Percentiles rank a stretch among this genome's conserved stretches.
Evolutionary conservation across 2,113 vertebrate species (phyloP).

Genomic region (Heliornis fulica): DNA sequence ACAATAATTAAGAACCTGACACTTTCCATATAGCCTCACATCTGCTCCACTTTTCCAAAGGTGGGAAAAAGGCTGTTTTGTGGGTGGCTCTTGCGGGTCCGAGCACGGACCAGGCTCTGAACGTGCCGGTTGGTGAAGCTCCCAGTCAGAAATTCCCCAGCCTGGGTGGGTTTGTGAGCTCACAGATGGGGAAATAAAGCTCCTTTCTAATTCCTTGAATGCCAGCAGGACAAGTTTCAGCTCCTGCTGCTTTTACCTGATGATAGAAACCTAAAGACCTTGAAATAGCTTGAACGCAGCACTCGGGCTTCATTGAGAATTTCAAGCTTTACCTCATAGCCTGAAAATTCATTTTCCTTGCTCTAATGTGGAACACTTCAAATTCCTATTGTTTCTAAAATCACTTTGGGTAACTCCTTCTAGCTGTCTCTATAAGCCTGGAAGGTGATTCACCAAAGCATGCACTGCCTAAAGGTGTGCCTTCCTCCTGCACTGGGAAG

Average conservation of each 20-base stretch:
- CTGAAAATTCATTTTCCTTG: background rate
- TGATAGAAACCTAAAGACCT: background rate
- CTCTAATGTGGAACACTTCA: background rate
- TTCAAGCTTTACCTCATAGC: background rate
- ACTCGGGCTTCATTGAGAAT: background rate
- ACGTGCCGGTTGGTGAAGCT: accelerated
- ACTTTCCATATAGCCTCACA: background rate
- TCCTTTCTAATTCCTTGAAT: background rate
- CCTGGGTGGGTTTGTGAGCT: background rate
- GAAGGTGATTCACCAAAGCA: background rate
- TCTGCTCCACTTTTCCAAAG: background rate
- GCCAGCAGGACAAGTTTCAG: background rate
- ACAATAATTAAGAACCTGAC: conserved; percentile 12
- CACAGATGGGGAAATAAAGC: too few relatives aligned
- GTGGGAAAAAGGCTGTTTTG: background rate
- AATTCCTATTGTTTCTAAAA: background rate
- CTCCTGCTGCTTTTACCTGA: background rate
- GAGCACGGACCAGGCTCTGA: accelerated
- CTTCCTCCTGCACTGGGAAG: background rate
- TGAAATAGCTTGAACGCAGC: too few relatives aligned
- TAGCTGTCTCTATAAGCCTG: background rate
- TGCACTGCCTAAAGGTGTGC: background rate
- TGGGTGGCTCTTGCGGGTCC: background rate
- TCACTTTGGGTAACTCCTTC: background rate
- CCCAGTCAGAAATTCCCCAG: background rate